Evolutionary conservation across 1,140 invertebrate species (phyloP).

Genomic region (Cotesia glomerata): DNA sequence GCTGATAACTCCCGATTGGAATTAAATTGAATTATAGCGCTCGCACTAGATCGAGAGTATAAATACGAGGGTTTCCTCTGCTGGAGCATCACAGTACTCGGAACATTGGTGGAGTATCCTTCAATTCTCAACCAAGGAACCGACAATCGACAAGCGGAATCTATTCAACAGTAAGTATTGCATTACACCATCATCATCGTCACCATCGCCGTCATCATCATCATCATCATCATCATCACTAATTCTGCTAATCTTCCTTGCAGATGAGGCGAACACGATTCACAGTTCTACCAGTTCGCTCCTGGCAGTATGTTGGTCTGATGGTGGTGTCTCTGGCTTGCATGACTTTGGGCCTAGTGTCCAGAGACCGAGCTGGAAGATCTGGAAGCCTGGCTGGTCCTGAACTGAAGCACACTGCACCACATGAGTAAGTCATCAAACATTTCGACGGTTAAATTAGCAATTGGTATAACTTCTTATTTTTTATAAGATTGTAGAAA

Average conservation of each 20-base stretch:
- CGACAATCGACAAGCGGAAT: too few relatives aligned
- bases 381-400: conserved; percentile 54
- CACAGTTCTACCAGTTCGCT: conserved; percentile 52
- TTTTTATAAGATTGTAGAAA: too few relatives aligned
- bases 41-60: conserved; percentile 36
- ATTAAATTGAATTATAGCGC: conserved; percentile 53
- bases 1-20: conserved; percentile 60
- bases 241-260: conserved; percentile 2
- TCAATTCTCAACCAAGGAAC: too few relatives aligned
- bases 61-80: conserved; percentile 41
- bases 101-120: not conserved
- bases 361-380: conserved; percentile 53
- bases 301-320: conserved; percentile 56
- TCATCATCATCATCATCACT: not conserved
- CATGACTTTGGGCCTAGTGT: conserved; percentile 52
- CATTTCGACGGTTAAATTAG: too few relatives aligned
- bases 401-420: conserved; percentile 52
- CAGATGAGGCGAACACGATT: conserved; percentile 53
- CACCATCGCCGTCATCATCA: too few relatives aligned
- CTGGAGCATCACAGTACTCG: conserved; percentile 41
- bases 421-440: conserved; percentile 47
- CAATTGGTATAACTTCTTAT: too few relatives aligned
- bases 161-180: too few relatives aligned
- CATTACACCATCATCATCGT: too few relatives aligned
- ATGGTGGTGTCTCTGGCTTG: conserved; percentile 56